Percentiles rank a stretch among this genome's conserved stretches.
phyloP scores from a whole-genome alignment of 2,797 vertebrate species.

The Labroides dimidiatus region DNA sequence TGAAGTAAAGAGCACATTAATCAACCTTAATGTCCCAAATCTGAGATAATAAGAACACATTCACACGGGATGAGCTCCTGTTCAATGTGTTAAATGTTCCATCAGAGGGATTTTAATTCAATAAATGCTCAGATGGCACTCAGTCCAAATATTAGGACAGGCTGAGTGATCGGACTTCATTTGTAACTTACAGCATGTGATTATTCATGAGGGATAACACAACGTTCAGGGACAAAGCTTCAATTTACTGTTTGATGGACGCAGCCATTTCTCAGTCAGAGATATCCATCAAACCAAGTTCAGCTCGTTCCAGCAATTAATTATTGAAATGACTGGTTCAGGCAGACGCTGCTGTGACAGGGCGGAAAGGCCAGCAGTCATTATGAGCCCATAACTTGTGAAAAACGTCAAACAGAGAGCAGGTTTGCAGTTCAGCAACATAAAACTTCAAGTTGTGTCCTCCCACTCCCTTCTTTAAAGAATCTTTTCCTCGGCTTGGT shows the following conservation, averaged over 20 bases:
- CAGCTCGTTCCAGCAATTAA: constrained; percentile 57
- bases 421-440: neutral
- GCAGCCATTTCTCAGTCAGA: constrained; percentile 49
- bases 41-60: constrained; percentile 49
- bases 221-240: constrained; percentile 51
- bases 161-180: constrained; percentile 47
- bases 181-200: constrained; percentile 45
- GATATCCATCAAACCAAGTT: constrained; percentile 66
- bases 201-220: constrained; percentile 44
- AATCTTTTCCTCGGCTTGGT: constrained; percentile 25
- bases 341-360: constrained; percentile 54
- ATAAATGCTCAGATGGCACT: constrained; percentile 35
- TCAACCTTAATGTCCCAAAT: constrained; percentile 63
- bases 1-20: constrained; percentile 44
- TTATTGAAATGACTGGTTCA: constrained; percentile 68
- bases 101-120: constrained; percentile 53
- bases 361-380: constrained; percentile 65
- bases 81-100: constrained; percentile 46
- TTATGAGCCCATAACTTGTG: constrained; percentile 61
- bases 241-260: constrained; percentile 60
- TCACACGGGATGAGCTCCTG: constrained; percentile 35
- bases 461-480: neutral
- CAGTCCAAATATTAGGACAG: constrained; percentile 57
- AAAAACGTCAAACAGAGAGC: constrained; percentile 36
- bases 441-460: neutral